Evolutionary conservation across 2,888 invertebrate genomes (phyloP), one percentile per base, ranked within the genome.

Genomic region (Acanthosepion lycidas): DNA sequence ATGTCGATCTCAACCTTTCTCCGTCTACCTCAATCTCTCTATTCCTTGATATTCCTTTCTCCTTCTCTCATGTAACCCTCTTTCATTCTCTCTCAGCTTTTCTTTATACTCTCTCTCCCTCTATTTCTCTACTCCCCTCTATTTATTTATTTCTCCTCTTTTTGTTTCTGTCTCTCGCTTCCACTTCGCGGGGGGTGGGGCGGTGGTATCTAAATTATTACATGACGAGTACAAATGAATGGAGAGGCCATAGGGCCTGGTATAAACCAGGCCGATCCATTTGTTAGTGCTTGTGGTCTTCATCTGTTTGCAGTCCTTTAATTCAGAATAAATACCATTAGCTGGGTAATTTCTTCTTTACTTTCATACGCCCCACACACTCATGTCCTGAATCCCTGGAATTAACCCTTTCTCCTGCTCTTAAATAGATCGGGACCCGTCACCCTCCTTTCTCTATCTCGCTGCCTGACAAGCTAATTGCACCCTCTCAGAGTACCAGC

Each of bases 201-300:
- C n/a, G n/a, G n/a, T n/a, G n/a, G n/a, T n/a, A 78, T 78, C 78
- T 78, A 78, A 78, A 78, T 78, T 78, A 78, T 78, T 78, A n/a
- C 78, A 78, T 64, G 64, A 8, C 15, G n/a, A 78, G 78, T 78
- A 78, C n/a, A 78, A 78, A 12, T 78, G 78, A n/a, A 9, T 33
- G n/a, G 78, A 33, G n/a, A n/a, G n/a, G n/a, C n/a, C 78, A n/a
- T 28, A n/a, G 59, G 59, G 20, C 59, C 59, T 78, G 78, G 78
- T n/a, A n/a, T 78, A n/a, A 78, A n/a, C 15, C 78, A 78, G 78
- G n/a, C 78, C n/a, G 78, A 3, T n/a, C n/a, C n/a, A 15, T 78
- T 78, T 78, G 78, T 78, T 78, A 78, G n/a, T 78, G n/a, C 78
- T 78, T 78, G 78, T 78, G 78, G 78, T 78, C n/a, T 78, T 78